Conservation (phyloP, 2,888 invertebrate genomes). For the Philopedon plagiatum region DNA sequence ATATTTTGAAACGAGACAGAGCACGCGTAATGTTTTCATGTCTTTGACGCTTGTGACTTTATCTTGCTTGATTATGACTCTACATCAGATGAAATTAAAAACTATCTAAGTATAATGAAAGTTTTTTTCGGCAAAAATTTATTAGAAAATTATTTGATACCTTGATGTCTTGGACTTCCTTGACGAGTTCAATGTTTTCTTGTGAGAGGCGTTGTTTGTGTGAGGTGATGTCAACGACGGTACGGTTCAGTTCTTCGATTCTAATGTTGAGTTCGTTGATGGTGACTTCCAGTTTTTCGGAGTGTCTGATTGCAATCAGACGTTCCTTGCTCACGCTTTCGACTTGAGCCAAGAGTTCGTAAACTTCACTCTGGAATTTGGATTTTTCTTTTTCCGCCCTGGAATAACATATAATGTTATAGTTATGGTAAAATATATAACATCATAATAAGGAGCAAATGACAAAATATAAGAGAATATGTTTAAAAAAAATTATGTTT, state of each 20-base stretch:
- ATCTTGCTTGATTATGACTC: too few species aligned
- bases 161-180: constrained; percentile 98
- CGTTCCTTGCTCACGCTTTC: constrained; percentile 96
- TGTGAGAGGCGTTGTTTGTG: constrained; percentile 96
- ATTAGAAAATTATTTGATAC: too few species aligned
- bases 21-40: too few species aligned
- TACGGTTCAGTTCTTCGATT: constrained; percentile 97
- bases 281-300: constrained; percentile 92
- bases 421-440: too few species aligned
- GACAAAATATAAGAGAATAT: too few species aligned
- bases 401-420: constrained; percentile 63
- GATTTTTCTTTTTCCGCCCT: constrained; percentile 99
- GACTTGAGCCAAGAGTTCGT: constrained; percentile 96
- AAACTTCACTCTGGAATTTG: constrained; percentile 98
- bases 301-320: constrained; percentile 82
- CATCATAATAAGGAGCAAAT: too few species aligned
- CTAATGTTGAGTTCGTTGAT: constrained; percentile 95
- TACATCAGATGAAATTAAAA: neutral
- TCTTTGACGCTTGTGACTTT: too few species aligned
- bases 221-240: constrained; percentile 97
- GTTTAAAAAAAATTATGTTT: too few species aligned
- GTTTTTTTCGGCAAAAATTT: constrained; percentile 62
- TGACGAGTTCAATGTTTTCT: constrained; percentile 93
- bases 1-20: too few species aligned
- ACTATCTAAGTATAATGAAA: neutral